These are phyloP conservation scores for Morus bassanus DNA, from an alignment of 2,797 vertebrate species.

Conservation along the genomic window DNA sequence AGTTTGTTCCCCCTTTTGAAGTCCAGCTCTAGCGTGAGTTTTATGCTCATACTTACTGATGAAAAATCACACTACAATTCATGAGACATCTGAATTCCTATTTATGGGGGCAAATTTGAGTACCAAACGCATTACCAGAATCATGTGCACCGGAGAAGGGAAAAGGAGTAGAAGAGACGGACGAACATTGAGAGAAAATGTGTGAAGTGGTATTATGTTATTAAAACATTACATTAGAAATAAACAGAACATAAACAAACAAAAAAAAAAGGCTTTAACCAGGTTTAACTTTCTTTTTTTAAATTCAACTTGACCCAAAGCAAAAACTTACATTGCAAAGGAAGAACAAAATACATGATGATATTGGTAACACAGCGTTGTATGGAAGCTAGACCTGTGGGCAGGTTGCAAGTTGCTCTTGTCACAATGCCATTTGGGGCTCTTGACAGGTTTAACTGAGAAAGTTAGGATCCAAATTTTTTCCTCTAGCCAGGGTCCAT, in stretches of 20 bases:
- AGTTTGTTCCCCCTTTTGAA: neutral
- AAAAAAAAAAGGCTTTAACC: conserved; percentile 42
- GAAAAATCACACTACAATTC: neutral
- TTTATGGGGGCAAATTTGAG: neutral
- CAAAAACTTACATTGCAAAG: conserved; percentile 78
- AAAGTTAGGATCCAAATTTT: conserved; percentile 7
- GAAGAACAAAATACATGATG: conserved; percentile 77
- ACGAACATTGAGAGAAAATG: conserved; percentile 12
- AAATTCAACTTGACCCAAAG: conserved; percentile 74
- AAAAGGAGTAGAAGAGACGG: neutral
- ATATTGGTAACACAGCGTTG: conserved; percentile 62
- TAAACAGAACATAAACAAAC: conserved; percentile 59
- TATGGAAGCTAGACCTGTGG: conserved; percentile 65
- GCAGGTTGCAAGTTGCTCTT: conserved; percentile 19
- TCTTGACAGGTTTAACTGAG: neutral
- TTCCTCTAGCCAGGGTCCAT: conserved; percentile 47
- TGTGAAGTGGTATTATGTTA: conserved; percentile 49
- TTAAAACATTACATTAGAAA: conserved; percentile 62
- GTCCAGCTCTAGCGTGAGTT: neutral
- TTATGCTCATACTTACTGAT: neutral
- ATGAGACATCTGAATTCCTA: neutral
- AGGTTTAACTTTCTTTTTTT: conserved; percentile 64
- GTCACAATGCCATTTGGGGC: neutral
- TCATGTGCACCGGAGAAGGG: fast-evolving
- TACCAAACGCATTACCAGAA: neutral